Percentiles rank a stretch among this genome's conserved stretches.
Conservation (phyloP, 2,888 invertebrate species). For the Thecocarcelia acutangulata region DNA sequence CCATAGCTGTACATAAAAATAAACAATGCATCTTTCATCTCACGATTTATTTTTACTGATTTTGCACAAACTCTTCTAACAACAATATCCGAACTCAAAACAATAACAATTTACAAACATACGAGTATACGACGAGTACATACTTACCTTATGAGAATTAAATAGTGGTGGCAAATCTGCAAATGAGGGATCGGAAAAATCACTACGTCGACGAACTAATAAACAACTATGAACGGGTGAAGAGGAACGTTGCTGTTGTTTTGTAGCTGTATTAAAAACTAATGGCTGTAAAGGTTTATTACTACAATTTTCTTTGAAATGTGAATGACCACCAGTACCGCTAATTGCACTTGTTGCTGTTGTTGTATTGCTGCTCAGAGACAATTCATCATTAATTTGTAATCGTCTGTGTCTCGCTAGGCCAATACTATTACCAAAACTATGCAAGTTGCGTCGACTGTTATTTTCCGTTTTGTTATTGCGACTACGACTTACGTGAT, state of each 20-base stretch:
- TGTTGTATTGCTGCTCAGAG: neutral
- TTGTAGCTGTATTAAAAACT: conserved; percentile 70
- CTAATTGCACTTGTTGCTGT: conserved; percentile 32
- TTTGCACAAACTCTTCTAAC: neutral
- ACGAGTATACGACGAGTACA: too few species aligned
- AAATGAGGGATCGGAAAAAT: conserved; percentile 71
- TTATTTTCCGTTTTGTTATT: conserved; percentile 66
- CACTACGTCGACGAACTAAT: conserved; percentile 77
- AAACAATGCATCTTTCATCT: neutral
- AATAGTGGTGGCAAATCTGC: conserved; percentile 55
- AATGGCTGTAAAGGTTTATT: conserved; percentile 70
- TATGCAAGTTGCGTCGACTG: conserved; percentile 67
- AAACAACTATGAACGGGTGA: conserved; percentile 72
- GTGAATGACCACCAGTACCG: conserved; percentile 63
- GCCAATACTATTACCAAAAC: conserved; percentile 75
- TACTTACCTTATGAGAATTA: conserved; percentile 60
- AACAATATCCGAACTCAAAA: neutral
- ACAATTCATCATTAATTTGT: conserved; percentile 42
- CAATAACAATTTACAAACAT: too few species aligned
- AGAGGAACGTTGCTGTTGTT: conserved; percentile 25
- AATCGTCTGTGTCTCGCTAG: conserved; percentile 73
- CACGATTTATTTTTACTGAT: too few species aligned
- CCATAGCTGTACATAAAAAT: too few species aligned
- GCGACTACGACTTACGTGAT: conserved; percentile 76
- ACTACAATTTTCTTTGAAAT: conserved; percentile 41